Evolutionary conservation across 2,797 vertebrate species (phyloP), one percentile per base, ranked within the genome.

Genomic region (Chaunax sp.): DNA sequence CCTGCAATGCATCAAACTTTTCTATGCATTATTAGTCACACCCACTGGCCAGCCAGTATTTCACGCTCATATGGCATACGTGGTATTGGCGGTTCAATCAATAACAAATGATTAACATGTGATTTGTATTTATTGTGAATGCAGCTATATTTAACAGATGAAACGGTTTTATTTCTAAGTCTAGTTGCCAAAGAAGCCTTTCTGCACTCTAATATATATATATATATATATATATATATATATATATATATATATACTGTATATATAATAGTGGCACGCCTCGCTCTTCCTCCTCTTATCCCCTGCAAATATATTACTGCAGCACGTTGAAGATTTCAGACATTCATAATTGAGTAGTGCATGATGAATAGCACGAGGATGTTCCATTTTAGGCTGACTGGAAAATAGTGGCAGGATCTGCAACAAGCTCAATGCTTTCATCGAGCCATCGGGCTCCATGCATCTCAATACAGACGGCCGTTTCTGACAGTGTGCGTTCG

Each of bases 291-390:
- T 73, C 60, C 55, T 70, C 84, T 66, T 82, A 75, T 72, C 71
- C 68, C 75, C 63, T 60, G 77, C 79, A 92, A 92, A 92, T 89
- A 78, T 91, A 92, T 93, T 80, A 89, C 89, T 84, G 90, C 87
- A 69, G 78, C 79, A 80, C 70, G 72, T 88, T 85, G 87, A 90
- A 90, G 72, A 92, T 92, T 89, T 90, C 89, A 78, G 87, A 82
- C 91, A 92, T 92, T 86, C 87, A 91, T 93, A 92, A 93, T 92
- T 92, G 89, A 93, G 89, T 59, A 92, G 89, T 79, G 49, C 73
- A 87, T 91, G 92, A 93, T 92, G 91, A 92, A 93, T 90, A 89
- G 90, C 84, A 80, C 72, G n/a, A 69, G 78, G 83, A 68, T 87
- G 87, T 89, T 93, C 89, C 91, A 89, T 91, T 92, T 88, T 84